Base-by-base conservation (phyloP, 2,113 vertebrate genomes). In the Loxodonta africana region DNA sequence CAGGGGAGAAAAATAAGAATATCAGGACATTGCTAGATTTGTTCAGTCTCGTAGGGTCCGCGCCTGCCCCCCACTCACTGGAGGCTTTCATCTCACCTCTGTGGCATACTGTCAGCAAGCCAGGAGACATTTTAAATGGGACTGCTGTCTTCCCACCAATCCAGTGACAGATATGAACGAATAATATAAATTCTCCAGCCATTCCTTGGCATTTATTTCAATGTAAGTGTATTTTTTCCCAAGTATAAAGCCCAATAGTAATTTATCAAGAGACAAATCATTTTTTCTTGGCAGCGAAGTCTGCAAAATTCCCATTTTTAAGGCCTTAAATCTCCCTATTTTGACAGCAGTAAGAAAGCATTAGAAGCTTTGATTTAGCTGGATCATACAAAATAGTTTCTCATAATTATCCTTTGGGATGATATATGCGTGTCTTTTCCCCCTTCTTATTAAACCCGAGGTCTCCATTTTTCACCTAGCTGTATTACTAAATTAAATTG, bases 361-460 rank as follows among this genome's bases (percentile, higher is more conserved):
- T 99, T 99, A 99, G 99, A 99, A 99, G 98, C 98, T 99, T 98
- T 98, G 99, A 99, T 99, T 99, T 99, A 99, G 98, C 98, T 98
- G 98, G 98, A 99, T 99, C 98, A 98, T 98, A 99, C 98, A 98
- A 99, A 99, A 99, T 99, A 99, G 98, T 99, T 99, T 98, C 98
- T 99, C 99, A 99, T 99, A 99, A 99, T 99, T 99, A 99, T 99
- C 99, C 98, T 98, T 99, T 99, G 97, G 97, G 99, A 99, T 99
- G 99, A 99, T 99, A 98, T 99, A 99, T 99, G 98, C 98, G 96
- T 98, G 98, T 99, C 98, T 99, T 98, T 99, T 97, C 73, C 93
- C 92, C 98, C 96, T 98, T 98, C 98, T 99, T 99, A 99, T 99
- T 99, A 99, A 99, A 99, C 98, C 98, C 98, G 98, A 99, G 99